Evolutionary conservation across 2,797 vertebrate species (phyloP).

Genomic region (Parotocinclus haroldoi): DNA sequence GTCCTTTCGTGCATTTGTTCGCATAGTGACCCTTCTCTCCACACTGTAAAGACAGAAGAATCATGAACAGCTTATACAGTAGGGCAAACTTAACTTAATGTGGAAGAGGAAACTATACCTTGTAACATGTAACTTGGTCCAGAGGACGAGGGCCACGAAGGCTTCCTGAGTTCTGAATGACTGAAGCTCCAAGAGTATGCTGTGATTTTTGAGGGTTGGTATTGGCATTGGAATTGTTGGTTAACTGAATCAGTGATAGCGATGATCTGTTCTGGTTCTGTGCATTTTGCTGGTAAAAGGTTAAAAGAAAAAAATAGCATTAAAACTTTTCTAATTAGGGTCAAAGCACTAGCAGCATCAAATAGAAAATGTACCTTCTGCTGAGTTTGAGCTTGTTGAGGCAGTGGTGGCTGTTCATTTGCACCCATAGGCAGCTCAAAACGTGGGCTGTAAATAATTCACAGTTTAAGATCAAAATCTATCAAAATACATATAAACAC

Average conservation of each 20-base stretch:
- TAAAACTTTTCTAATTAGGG: too few species aligned
- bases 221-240: neutral
- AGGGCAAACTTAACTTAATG: too few species aligned
- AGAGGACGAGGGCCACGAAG: neutral
- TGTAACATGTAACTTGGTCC: constrained; percentile 1
- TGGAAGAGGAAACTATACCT: constrained; percentile 33
- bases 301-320: neutral
- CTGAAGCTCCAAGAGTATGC: neutral
- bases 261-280: neutral
- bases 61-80: too few species aligned
- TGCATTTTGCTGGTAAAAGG: neutral
- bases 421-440: constrained; percentile 98
- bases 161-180: neutral
- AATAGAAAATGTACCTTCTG: constrained; percentile 74
- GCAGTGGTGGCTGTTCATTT: constrained; percentile 90
- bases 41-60: constrained; percentile 70
- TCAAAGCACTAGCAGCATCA: too few species aligned
- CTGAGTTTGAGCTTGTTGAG: constrained; percentile 83
- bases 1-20: constrained; percentile 98
- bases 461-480: neutral
- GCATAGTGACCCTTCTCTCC: constrained; percentile 98
- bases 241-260: neutral
- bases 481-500: too few species aligned
- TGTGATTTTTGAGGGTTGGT: neutral
- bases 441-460: constrained; percentile 76